Evolutionary conservation across 2,888 invertebrate species (phyloP).

Genomic region (Matsumyia berberina): DNA sequence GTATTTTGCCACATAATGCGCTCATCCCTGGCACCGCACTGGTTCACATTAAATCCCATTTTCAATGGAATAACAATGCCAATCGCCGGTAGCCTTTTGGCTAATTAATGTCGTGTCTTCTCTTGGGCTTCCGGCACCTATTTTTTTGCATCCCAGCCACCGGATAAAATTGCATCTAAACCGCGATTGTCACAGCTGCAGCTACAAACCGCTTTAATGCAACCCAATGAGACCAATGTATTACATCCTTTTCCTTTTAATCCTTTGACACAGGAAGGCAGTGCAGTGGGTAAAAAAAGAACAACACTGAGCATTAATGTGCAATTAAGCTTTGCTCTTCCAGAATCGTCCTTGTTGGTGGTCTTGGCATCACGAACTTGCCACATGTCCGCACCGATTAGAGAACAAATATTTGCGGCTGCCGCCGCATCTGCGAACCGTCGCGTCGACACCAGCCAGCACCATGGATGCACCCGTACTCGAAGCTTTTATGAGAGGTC

Average conservation of each 20-base stretch:
- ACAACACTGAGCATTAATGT: constrained; percentile 43
- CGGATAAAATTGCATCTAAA: constrained; percentile 8
- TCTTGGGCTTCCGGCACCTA: constrained; percentile 5
- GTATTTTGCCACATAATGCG: constrained; percentile 42
- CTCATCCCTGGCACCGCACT: constrained; percentile 40
- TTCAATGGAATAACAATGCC: constrained; percentile 52
- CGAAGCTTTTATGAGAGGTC: constrained; percentile 52
- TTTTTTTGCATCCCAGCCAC: background rate
- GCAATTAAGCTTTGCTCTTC: constrained; percentile 43
- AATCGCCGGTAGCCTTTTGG: constrained; percentile 46
- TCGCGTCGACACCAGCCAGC: constrained; percentile 29
- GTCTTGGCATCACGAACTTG: constrained; percentile 40
- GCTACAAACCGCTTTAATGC: constrained; percentile 21
- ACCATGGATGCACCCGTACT: constrained; percentile 13
- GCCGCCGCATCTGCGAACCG: constrained; percentile 54
- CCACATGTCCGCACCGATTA: constrained; percentile 69
- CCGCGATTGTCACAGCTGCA: constrained; percentile 26
- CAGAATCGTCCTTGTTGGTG: constrained; percentile 36
- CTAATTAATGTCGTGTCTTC: constrained; percentile 54
- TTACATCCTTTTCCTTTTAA: constrained; percentile 58
- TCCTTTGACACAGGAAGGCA: constrained; percentile 37
- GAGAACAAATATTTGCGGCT: constrained; percentile 69
- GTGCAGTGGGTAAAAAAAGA: background rate
- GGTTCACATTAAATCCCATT: constrained; percentile 61
- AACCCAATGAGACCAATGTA: constrained; percentile 37